Evolutionary conservation across 2,797 vertebrate species (phyloP), one percentile per base, ranked within the genome.

Genomic region (Peromyscus attwateri): DNA sequence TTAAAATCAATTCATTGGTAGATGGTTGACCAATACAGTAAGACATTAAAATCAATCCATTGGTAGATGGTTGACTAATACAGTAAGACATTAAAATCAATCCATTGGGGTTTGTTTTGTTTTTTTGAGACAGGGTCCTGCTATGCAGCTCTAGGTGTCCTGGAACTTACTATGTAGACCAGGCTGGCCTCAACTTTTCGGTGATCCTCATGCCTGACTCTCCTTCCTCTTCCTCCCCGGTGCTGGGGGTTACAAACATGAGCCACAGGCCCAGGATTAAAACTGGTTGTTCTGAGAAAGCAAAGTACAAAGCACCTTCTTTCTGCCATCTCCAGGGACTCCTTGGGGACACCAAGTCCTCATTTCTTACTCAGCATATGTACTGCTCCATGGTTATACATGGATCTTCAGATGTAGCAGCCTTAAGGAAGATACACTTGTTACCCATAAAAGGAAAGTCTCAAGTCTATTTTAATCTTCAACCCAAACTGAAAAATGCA

Each of bases 391-490:
- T 40, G 71, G 40, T 70, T 89, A 55, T 12, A 92, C 14, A 27
- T 23, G 40, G 70, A 76, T 73, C 80, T 49, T 66, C 68, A 68
- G 87, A 92, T 75, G 52, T 9, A 0, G 46, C 92, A 81, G 52
- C 68, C 70, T 87, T 91, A 31, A 89, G 62, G 40, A 95, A 94
- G 79, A 77, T 46, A 31, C 6, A 55, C 93, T 93, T 73, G 70
- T 40, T 46, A 83, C 70, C 43, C 92, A 89, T 66, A 52, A 81
- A 80, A 92, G 43, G 95, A 94, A 97, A 83, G 85, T 55, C 68
- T 95, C 60, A 31, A 83, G 81, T 96, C 95, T 91, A 92, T 88
- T 91, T 95, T 88, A 81, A 64, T 84, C 76, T 93, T 68, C 60
- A 96, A 71, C 29, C 21, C 49, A 60, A 66, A 79, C 49, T 66